Conservation (phyloP, 2,113 vertebrate genomes). For the Sylvia atricapilla region DNA sequence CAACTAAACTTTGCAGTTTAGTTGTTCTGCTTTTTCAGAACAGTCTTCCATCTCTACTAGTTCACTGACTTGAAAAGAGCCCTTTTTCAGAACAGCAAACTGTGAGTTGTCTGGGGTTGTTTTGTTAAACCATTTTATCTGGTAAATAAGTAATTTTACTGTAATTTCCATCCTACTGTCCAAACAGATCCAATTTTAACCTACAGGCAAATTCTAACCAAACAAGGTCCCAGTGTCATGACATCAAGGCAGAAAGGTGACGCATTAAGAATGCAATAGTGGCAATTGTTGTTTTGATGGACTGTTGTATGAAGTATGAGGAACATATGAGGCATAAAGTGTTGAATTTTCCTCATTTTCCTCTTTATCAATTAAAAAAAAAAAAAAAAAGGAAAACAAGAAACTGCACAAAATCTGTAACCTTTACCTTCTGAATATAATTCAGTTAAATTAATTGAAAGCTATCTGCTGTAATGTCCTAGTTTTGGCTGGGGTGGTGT, state of each 20-base stretch:
- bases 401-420: not conserved
- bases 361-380: not conserved
- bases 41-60: not conserved
- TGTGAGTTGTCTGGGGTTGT: not conserved
- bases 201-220: not conserved
- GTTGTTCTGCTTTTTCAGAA: not conserved
- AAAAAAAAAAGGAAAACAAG: not conserved
- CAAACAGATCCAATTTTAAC: not conserved
- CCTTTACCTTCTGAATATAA: not conserved
- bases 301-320: not conserved
- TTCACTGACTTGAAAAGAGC: not conserved
- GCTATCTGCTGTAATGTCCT: not conserved
- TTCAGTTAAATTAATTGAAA: not conserved
- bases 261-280: not conserved
- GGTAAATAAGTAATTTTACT: not conserved
- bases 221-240: not conserved
- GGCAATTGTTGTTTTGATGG: not conserved
- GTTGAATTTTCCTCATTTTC: not conserved
- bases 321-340: not conserved
- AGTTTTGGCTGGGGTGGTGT: not conserved
- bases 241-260: not conserved
- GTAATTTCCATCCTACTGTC: not conserved
- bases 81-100: not conserved
- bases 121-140: not conserved
- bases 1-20: not conserved